These are phyloP conservation scores for Sycophila texana DNA, from an alignment of 2,888 invertebrate genomes.

Conservation along the genomic window DNA sequence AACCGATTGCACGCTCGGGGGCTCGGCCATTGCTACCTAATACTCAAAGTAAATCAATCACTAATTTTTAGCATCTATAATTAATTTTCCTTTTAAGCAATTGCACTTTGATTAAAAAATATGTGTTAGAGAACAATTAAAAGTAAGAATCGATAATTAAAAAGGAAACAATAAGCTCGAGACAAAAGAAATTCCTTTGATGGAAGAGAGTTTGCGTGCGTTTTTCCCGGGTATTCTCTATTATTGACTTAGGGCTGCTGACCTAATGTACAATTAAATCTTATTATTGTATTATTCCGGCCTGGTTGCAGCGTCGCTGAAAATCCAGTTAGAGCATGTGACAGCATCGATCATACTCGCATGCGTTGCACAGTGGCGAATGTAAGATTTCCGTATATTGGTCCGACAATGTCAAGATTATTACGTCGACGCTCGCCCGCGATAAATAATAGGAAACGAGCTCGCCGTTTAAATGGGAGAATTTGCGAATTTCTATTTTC, in stretches of 20 bases:
- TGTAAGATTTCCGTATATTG: conserved; percentile 13
- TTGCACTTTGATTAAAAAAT: too few species aligned
- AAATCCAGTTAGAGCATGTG: conserved; percentile 44
- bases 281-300: conserved; percentile 46
- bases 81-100: too few species aligned
- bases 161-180: not conserved
- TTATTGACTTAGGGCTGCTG: conserved; percentile 42
- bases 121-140: too few species aligned
- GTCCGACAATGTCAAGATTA: conserved; percentile 15
- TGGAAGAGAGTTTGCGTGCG: conserved; percentile 4
- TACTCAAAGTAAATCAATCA: too few species aligned
- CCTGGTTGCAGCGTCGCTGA: conserved; percentile 12
- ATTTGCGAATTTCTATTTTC: too few species aligned
- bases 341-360: not conserved
- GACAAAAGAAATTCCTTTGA: not conserved
- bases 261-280: conserved; percentile 49
- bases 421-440: not conserved
- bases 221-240: conserved; percentile 35
- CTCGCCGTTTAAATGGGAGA: too few species aligned
- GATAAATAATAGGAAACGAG: too few species aligned
- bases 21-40: not conserved
- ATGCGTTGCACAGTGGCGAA: not conserved
- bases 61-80: too few species aligned
- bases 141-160: too few species aligned
- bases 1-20: not conserved